Evolutionary conservation across 2,797 vertebrate species (phyloP).

Genomic region (Falco columbarius): DNA sequence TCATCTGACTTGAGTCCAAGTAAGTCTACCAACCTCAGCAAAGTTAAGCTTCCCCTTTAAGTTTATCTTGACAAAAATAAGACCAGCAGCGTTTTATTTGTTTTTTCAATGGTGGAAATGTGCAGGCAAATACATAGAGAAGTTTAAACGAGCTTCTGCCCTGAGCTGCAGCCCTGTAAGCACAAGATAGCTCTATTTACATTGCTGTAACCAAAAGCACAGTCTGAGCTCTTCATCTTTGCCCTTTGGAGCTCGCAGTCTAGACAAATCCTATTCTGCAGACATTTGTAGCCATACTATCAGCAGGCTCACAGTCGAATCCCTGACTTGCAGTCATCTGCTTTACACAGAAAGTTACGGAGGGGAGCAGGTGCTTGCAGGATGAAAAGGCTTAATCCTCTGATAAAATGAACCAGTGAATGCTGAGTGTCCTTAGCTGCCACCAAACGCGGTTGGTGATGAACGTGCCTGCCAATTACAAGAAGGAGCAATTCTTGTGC

Average conservation of each 20-base stretch:
- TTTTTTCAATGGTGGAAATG: not conserved
- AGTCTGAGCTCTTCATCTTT: not conserved
- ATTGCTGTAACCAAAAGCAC: not conserved
- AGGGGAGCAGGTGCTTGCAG: not conserved
- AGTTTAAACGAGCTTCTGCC: not conserved
- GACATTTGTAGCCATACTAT: not conserved
- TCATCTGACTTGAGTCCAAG: not conserved
- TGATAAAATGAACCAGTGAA: not conserved
- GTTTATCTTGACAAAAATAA: not conserved
- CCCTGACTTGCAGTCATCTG: not conserved
- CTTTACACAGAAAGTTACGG: not conserved
- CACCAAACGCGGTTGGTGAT: not conserved
- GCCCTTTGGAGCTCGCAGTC: not conserved
- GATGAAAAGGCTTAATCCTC: conserved; percentile 11
- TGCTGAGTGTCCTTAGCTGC: not conserved
- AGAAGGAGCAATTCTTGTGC: not conserved
- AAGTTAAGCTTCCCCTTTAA: not conserved
- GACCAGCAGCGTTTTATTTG: not conserved
- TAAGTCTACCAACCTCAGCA: not conserved
- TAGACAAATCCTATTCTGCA: not conserved
- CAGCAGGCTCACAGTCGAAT: not conserved
- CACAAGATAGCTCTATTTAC: not conserved
- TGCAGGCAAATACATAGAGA: not conserved
- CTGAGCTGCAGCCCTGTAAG: not conserved
- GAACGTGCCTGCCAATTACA: not conserved